Percentiles rank a stretch among this genome's conserved stretches.
phyloP scores from a whole-genome alignment of 53 echinoderm and acorn worm species.

The Actinopyga echinites region DNA sequence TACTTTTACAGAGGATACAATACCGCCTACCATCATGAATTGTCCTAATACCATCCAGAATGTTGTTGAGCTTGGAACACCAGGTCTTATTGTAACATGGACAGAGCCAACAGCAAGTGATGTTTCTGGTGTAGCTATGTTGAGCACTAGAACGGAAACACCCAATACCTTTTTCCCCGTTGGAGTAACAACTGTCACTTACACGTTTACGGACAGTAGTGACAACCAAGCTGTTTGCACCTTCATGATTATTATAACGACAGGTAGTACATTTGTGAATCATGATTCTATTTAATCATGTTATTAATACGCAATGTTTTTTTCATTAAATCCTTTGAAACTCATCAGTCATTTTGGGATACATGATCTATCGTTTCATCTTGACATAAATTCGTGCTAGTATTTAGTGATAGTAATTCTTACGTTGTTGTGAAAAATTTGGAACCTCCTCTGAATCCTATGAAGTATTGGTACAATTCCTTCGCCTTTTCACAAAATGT shows the following conservation, averaged over 20 bases:
- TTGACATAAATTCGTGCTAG: too few relatives aligned
- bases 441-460: too few relatives aligned
- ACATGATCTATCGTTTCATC: too few relatives aligned
- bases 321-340: too few relatives aligned
- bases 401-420: too few relatives aligned
- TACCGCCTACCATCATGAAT: conserved; percentile 8
- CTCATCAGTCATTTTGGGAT: too few relatives aligned
- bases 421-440: too few relatives aligned
- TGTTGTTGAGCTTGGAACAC: conserved; percentile 30
- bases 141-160: not conserved
- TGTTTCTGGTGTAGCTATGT: not conserved
- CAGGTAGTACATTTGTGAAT: not conserved
- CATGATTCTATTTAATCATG: too few relatives aligned
- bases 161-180: not conserved
- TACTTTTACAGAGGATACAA: conserved; percentile 22
- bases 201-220: not conserved
- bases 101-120: not conserved
- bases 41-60: not conserved
- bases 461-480: too few relatives aligned
- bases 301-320: too few relatives aligned
- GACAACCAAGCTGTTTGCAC: not conserved
- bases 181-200: conserved; percentile 9
- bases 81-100: not conserved
- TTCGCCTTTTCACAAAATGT: too few relatives aligned
- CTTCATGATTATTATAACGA: not conserved